Percentiles rank a stretch among this genome's conserved stretches.
Conservation (phyloP, 2,113 vertebrate species). For the Crotalus horridus region DNA sequence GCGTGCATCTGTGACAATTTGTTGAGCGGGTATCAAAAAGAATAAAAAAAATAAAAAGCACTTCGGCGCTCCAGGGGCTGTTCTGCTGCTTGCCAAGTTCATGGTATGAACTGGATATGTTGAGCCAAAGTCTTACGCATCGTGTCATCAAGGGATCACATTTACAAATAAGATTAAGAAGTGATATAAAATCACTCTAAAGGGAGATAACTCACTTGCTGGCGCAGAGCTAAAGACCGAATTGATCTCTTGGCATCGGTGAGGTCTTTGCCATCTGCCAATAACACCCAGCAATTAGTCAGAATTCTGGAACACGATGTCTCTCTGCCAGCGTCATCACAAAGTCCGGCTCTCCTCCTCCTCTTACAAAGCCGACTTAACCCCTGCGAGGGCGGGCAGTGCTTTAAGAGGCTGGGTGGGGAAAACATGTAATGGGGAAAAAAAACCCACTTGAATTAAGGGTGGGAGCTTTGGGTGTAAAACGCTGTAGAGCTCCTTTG, state of each 20-base stretch:
- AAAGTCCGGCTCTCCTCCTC: slow-evolving; percentile 53
- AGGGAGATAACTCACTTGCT: slow-evolving; percentile 63
- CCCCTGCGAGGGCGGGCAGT: slow-evolving; percentile 20
- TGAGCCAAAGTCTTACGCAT: slow-evolving; percentile 51
- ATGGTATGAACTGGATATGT: slow-evolving; percentile 9
- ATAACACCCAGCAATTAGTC: slow-evolving; percentile 63
- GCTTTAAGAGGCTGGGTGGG: background rate
- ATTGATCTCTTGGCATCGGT: slow-evolving; percentile 60
- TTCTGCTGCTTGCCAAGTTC: slow-evolving; percentile 45
- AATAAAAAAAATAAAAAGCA: background rate
- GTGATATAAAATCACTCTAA: slow-evolving; percentile 62
- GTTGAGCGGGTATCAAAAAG: background rate
- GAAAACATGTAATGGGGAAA: background rate
- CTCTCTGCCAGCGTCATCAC: slow-evolving; percentile 50
- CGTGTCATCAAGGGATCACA: slow-evolving; percentile 51
- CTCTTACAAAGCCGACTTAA: slow-evolving; percentile 44
- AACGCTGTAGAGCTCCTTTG: background rate
- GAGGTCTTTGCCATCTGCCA: slow-evolving; percentile 45
- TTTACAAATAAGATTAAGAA: slow-evolving; percentile 65
- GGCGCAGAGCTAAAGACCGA: slow-evolving; percentile 51
- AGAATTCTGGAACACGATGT: slow-evolving; percentile 39
- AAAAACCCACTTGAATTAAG: rapidly evolving
- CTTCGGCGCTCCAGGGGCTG: slow-evolving; percentile 18
- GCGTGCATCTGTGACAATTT: slow-evolving; percentile 17
- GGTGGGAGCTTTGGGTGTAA: background rate